phyloP scores from a whole-genome alignment of 2,888 invertebrate species.

The Mythimna lalbum region DNA sequence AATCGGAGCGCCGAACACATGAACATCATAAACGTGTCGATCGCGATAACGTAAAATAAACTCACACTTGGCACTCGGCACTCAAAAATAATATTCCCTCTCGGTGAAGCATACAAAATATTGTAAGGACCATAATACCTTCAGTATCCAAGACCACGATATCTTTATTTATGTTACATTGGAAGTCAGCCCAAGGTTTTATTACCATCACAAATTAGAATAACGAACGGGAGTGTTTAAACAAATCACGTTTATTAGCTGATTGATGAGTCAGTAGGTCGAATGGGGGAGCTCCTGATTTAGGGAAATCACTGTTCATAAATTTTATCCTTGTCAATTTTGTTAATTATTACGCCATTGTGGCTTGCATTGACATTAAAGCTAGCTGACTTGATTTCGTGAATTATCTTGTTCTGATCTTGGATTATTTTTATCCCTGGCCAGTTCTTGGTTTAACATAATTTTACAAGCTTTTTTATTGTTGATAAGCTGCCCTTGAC shows the following conservation, averaged over 20 bases:
- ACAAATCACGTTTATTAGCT: slow-evolving; percentile 60
- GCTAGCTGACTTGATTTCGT: background rate
- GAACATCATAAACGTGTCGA: too few species aligned
- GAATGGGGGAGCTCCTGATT: slow-evolving; percentile 65
- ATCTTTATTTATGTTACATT: slow-evolving; percentile 14
- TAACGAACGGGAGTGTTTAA: slow-evolving; percentile 45
- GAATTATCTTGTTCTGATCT: background rate
- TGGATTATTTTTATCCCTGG: background rate
- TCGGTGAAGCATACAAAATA: background rate
- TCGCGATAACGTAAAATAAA: too few species aligned
- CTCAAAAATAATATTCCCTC: background rate
- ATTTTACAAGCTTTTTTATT: too few species aligned
- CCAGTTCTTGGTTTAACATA: too few species aligned
- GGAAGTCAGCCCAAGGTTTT: slow-evolving; percentile 24
- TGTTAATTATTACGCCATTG: background rate
- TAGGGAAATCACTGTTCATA: slow-evolving; percentile 24
- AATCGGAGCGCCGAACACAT: too few species aligned
- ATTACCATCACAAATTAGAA: slow-evolving; percentile 49
- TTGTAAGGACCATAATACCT: background rate
- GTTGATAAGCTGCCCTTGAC: too few species aligned
- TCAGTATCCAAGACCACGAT: background rate
- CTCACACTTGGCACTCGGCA: too few species aligned
- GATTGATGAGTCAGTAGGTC: slow-evolving; percentile 54
- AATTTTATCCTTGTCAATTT: slow-evolving; percentile 2
- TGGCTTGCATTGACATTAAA: background rate